Evolutionary conservation across 2,797 vertebrate genomes (phyloP).

Genomic region (Nyctibius grandis): DNA sequence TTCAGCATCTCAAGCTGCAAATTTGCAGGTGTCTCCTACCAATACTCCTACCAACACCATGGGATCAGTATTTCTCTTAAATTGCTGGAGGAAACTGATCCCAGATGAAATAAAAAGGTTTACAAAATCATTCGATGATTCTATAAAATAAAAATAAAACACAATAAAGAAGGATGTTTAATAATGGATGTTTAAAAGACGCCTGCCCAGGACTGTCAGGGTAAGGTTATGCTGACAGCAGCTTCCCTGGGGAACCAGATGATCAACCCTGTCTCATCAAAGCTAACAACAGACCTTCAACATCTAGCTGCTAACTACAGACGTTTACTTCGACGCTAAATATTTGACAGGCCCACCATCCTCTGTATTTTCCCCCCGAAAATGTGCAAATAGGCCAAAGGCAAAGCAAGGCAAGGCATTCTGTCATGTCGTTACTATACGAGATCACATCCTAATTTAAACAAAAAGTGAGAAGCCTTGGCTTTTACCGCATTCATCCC

Average conservation of each 20-base stretch:
- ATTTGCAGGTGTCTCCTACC: not conserved
- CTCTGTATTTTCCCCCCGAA: not conserved
- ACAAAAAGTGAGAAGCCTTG: not conserved
- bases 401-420: not conserved
- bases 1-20: not conserved
- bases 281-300: not conserved
- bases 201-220: not conserved
- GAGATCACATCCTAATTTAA: not conserved
- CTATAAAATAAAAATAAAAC: not conserved
- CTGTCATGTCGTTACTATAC: accelerated
- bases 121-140: not conserved
- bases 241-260: not conserved
- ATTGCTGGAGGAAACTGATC: not conserved
- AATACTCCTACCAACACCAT: not conserved
- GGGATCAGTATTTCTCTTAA: not conserved
- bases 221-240: not conserved
- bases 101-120: not conserved
- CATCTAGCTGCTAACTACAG: not conserved
- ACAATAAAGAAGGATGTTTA: not conserved
- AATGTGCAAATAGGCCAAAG: not conserved
- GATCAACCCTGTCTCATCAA: not conserved
- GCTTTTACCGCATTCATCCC: not conserved
- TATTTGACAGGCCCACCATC: not conserved
- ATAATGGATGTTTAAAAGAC: not conserved
- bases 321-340: not conserved